phyloP scores from a whole-genome alignment of 2,888 invertebrate genomes.

The Dioctria rufipes region DNA sequence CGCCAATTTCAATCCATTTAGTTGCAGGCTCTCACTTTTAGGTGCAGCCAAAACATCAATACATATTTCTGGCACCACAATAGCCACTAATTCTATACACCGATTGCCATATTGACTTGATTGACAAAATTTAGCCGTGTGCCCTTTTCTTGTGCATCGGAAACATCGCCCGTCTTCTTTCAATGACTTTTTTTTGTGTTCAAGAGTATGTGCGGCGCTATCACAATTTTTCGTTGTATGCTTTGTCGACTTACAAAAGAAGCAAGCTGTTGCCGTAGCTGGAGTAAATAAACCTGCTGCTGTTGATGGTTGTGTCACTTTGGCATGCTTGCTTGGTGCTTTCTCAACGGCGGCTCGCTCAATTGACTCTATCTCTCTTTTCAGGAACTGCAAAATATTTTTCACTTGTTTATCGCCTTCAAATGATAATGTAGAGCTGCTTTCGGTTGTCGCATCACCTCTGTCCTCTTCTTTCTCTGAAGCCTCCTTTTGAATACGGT shows the following conservation, averaged over 20 bases:
- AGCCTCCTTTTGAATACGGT: slow-evolving; percentile 31
- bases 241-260: slow-evolving; percentile 35
- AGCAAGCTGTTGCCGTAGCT: not conserved
- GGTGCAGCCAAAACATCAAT: slow-evolving; percentile 11
- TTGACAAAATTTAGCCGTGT: not conserved
- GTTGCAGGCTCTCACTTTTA: not conserved
- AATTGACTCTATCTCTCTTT: slow-evolving; percentile 11
- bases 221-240: slow-evolving; percentile 31
- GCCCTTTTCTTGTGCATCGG: not conserved
- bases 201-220: not conserved
- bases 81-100: not conserved
- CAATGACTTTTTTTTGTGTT: not conserved
- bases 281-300: slow-evolving; percentile 18
- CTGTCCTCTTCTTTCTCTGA: not conserved
- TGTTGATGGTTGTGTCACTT: not conserved
- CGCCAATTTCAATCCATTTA: slow-evolving; percentile 2
- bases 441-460: not conserved
- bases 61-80: slow-evolving; percentile 4
- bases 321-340: not conserved
- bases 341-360: not conserved
- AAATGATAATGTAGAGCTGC: not conserved
- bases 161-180: slow-evolving; percentile 16
- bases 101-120: not conserved
- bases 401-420: not conserved
- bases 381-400: not conserved